These are phyloP conservation scores for Corythornis vintsioides DNA, from an alignment of 2,113 vertebrate species.

Conservation along the genomic window DNA sequence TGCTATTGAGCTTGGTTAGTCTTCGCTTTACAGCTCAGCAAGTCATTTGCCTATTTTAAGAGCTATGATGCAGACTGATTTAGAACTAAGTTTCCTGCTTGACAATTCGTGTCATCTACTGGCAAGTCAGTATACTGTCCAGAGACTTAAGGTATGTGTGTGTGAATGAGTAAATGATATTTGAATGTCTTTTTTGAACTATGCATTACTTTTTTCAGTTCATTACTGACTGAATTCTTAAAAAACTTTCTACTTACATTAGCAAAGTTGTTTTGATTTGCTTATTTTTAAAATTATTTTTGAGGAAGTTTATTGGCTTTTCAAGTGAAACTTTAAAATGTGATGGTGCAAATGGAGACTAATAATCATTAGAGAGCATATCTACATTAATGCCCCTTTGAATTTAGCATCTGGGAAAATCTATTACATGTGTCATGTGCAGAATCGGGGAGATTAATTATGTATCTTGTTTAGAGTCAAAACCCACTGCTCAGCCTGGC, in stretches of 20 bases:
- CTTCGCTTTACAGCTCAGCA: neutral
- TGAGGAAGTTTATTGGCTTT: neutral
- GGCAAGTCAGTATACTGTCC: neutral
- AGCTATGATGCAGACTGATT: neutral
- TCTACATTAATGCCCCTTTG: neutral
- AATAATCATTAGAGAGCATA: neutral
- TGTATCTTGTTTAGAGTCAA: neutral
- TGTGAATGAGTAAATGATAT: neutral
- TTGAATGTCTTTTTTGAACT: neutral
- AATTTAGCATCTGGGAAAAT: neutral
- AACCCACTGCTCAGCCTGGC: neutral
- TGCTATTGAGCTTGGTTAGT: conserved; percentile 64
- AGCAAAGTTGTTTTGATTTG: neutral
- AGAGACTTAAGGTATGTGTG: neutral
- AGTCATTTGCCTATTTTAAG: neutral
- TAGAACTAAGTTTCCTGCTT: conserved; percentile 13
- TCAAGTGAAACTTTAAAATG: neutral
- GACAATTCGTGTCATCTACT: neutral
- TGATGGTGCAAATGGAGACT: neutral
- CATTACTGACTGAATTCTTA: neutral
- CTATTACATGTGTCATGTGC: neutral
- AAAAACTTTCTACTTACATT: neutral
- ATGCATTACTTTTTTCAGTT: neutral
- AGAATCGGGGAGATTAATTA: neutral
- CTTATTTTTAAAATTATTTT: neutral